Base-by-base conservation (phyloP, 2,797 vertebrate genomes). In the Notolepis coatsorum region DNA sequence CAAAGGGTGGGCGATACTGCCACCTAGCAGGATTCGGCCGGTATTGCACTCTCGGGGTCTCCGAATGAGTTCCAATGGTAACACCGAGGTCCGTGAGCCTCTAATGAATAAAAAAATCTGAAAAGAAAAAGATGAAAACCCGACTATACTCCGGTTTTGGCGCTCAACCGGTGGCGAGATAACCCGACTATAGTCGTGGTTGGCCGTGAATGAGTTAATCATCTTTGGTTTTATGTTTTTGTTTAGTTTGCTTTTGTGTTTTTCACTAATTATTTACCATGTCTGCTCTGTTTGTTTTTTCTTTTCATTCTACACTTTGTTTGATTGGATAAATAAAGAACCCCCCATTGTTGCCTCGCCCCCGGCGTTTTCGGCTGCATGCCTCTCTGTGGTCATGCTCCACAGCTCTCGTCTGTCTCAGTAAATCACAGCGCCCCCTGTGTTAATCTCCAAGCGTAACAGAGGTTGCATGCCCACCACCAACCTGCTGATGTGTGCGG, bases 401-500 rank as follows among this genome's bases (percentile, higher is more conserved):
- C 88, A 78, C 84, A 87, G 79, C 87, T 89, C 54, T 86, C 88
- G 18, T 89, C 89, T 81, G 71, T 93, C 78, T 91, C 89, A 93
- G 90, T 95, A 94, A 96, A 93, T 95, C 94, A 90, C 17, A 65
- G 86, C 79, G 78, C 87, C 86, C 85, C 85, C 88, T 85, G 78
- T 82, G 84, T 84, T 84, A 65, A 67, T 77, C 64, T 18, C 21
- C 39, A 58, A 61, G 4, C 77, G 71, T 79, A 81, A 45, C 74
- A 75, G 47, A 60, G 31, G 57, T 46, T 58, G 12, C 8, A 17
- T 54, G 37, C 38, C 23, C 20, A 49, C n/a, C 30, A 49, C n/a
- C 30, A 61, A 31, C 35, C 33, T 60, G 18, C 50, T 48, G 27
- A 47, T 27, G 60, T 21, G 60, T 21, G 64, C 20, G 24, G 66